phyloP scores from a whole-genome alignment of 53 echinoderm and acorn worm genomes.

The Astropecten irregularis region DNA sequence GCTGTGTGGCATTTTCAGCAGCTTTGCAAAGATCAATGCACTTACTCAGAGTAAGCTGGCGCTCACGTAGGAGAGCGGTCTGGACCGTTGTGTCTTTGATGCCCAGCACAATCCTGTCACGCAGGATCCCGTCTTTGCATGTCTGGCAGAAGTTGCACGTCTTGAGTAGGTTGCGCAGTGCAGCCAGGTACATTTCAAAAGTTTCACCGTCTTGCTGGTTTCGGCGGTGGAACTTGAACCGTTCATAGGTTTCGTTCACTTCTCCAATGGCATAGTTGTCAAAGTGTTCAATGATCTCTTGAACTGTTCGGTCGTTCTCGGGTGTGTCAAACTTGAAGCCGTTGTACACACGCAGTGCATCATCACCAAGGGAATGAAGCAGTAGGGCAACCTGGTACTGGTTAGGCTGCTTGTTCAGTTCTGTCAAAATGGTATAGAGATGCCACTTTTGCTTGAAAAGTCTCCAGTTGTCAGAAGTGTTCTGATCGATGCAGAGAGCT shows the following conservation, averaged over 20 bases:
- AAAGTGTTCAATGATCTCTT: not conserved
- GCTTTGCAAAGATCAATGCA: not conserved
- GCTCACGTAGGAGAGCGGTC: not conserved
- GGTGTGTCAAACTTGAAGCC: not conserved
- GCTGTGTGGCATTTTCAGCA: slow-evolving; percentile 2
- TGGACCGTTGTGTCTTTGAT: not conserved
- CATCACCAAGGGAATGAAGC: not conserved
- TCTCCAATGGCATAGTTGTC: not conserved
- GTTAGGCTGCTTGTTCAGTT: not conserved
- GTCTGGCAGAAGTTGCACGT: too few species aligned
- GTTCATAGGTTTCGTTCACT: too few species aligned
- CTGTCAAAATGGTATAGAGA: not conserved
- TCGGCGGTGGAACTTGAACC: too few species aligned
- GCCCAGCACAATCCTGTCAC: not conserved
- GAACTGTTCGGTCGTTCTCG: not conserved
- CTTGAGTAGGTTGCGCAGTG: not conserved
- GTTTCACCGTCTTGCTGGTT: slow-evolving; percentile 1
- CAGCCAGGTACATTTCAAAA: not conserved
- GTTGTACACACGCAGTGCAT: too few species aligned
- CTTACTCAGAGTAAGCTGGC: not conserved
- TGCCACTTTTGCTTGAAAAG: not conserved
- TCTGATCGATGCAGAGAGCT: not conserved
- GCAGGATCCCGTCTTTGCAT: not conserved
- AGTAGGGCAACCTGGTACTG: not conserved
- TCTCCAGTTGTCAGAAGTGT: not conserved